A percentile compares a stretch with the other conserved stretches of the same genome.
phyloP scores from a whole-genome alignment of 2,797 vertebrate species.

The Tapera naevia region DNA sequence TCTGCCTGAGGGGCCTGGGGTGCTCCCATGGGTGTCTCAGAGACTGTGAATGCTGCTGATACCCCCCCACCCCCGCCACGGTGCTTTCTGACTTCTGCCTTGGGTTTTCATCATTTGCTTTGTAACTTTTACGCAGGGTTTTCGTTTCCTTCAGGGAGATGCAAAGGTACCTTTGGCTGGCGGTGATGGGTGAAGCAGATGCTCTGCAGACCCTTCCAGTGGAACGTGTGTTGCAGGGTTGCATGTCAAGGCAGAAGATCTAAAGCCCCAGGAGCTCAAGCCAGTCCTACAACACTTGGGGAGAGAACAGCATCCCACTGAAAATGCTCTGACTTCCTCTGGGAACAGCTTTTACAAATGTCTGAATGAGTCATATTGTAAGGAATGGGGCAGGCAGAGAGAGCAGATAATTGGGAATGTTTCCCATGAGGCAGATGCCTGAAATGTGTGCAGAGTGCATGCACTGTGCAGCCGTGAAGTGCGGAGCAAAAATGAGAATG shows the following conservation, averaged over 20 bases:
- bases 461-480: not conserved
- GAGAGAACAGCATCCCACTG: not conserved
- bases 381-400: not conserved
- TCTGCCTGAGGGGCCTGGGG: not conserved
- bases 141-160: not conserved
- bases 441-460: not conserved
- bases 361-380: not conserved
- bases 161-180: not conserved
- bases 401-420: not conserved
- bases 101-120: not conserved
- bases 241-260: not conserved
- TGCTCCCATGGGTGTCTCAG: not conserved
- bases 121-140: not conserved
- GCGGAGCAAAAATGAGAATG: not conserved
- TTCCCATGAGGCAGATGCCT: not conserved
- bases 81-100: not conserved
- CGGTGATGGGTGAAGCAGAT: not conserved
- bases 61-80: too few species aligned
- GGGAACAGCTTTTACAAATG: not conserved
- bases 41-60: accelerated
- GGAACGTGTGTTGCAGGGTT: not conserved
- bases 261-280: not conserved
- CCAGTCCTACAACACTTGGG: not conserved
- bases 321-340: not conserved
- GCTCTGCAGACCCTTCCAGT: not conserved